Evolutionary conservation across 2,888 invertebrate species (phyloP).

Genomic region (Spodoptera littoralis): DNA sequence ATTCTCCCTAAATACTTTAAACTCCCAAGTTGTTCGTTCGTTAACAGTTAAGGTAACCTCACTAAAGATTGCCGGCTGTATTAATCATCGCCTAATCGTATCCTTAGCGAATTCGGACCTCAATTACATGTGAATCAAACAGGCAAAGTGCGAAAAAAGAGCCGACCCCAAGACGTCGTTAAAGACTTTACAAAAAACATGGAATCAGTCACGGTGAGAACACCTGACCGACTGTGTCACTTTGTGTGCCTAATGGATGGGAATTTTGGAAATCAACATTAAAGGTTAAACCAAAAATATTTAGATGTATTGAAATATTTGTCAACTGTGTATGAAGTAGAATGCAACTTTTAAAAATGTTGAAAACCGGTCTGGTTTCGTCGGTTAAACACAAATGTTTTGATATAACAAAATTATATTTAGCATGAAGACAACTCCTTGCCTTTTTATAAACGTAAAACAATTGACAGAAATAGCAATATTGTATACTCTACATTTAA

Average conservation of each 20-base stretch:
- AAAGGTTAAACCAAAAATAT: not conserved
- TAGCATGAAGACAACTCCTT: too few relatives aligned
- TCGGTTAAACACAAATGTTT: too few relatives aligned
- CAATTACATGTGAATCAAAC: slow-evolving; percentile 85
- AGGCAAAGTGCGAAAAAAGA: slow-evolving; percentile 79
- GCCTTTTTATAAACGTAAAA: too few relatives aligned
- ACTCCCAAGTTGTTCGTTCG: slow-evolving; percentile 1
- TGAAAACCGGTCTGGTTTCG: too few relatives aligned
- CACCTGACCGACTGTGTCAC: slow-evolving; percentile 52
- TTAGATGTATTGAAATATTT: too few relatives aligned
- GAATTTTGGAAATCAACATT: slow-evolving; percentile 9
- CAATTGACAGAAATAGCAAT: too few relatives aligned
- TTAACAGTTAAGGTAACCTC: slow-evolving; percentile 30
- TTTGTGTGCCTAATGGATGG: slow-evolving; percentile 35
- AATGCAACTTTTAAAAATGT: too few relatives aligned
- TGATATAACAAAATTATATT: too few relatives aligned
- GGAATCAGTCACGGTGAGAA: slow-evolving; percentile 69
- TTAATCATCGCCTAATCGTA: slow-evolving; percentile 86
- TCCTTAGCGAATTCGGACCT: slow-evolving; percentile 85
- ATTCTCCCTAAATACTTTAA: not conserved
- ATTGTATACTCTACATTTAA: too few relatives aligned
- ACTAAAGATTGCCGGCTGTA: slow-evolving; percentile 65
- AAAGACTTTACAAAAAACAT: slow-evolving; percentile 73
- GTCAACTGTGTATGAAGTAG: too few relatives aligned
- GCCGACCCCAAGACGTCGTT: slow-evolving; percentile 78